These are phyloP conservation scores for Centrocercus urophasianus DNA, from an alignment of 2,113 vertebrate genomes.

Conservation along the genomic window DNA sequence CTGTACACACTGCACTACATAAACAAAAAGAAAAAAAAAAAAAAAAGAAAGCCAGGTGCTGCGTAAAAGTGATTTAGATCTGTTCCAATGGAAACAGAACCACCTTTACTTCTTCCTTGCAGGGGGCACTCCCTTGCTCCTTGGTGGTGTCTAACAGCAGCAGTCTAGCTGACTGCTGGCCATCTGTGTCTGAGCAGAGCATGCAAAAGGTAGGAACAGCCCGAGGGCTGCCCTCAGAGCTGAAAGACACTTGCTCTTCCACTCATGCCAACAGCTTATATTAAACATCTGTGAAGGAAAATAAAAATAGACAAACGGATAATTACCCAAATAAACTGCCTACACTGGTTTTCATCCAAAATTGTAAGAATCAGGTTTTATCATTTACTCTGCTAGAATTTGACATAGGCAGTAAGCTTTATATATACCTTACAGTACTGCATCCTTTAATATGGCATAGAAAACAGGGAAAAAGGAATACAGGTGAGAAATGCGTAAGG, in stretches of 20 bases:
- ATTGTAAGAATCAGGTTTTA: neutral
- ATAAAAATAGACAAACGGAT: neutral
- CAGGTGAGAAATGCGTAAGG: neutral
- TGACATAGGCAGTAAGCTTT: neutral
- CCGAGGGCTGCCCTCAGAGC: neutral
- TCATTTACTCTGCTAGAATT: neutral
- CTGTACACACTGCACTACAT: neutral
- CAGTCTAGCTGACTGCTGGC: neutral
- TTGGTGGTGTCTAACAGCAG: neutral
- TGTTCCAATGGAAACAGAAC: neutral
- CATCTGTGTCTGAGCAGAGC: neutral
- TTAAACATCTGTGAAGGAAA: neutral
- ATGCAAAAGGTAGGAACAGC: neutral
- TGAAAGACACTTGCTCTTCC: neutral
- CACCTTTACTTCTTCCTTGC: neutral
- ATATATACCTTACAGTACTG: neutral
- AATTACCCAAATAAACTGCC: neutral
- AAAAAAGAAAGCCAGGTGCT: neutral
- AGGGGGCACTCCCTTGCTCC: rapidly evolving
- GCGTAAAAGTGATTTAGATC: neutral
- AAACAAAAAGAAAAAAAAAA: neutral
- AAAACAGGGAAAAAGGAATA: neutral
- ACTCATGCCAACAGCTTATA: neutral
- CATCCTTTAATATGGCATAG: neutral
- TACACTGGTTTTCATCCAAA: neutral